Evolutionary conservation across 2,888 invertebrate genomes (phyloP).

Genomic region (Agrotis exclamationis): DNA sequence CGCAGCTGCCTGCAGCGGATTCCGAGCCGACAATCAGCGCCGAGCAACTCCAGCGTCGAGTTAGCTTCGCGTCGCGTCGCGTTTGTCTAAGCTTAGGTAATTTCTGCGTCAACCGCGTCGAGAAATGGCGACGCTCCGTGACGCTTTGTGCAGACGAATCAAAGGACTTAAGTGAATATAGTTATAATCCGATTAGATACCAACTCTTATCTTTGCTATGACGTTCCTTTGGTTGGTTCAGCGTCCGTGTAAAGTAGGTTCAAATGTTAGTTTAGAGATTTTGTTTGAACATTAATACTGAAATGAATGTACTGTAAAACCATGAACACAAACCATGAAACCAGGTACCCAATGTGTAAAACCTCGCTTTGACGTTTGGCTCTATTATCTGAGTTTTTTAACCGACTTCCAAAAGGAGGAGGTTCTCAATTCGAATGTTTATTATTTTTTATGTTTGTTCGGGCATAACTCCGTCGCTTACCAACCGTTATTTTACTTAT

Average conservation of each 20-base stretch:
- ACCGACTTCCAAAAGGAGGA: too few relatives aligned
- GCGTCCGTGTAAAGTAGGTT: too few relatives aligned
- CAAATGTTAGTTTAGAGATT: background rate
- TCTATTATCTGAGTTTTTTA: too few relatives aligned
- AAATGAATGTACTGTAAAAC: too few relatives aligned
- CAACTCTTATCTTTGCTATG: conserved; percentile 37
- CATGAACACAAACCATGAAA: too few relatives aligned
- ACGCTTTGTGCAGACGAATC: conserved; percentile 61
- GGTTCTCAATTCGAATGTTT: too few relatives aligned
- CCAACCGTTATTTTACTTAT: too few relatives aligned
- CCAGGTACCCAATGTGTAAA: too few relatives aligned
- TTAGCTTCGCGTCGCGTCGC: conserved; percentile 58
- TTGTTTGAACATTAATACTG: background rate
- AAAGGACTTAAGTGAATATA: conserved; percentile 57
- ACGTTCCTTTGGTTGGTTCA: background rate
- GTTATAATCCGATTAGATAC: conserved; percentile 45
- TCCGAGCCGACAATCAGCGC: conserved; percentile 66
- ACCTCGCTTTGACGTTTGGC: too few relatives aligned
- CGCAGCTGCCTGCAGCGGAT: conserved; percentile 64
- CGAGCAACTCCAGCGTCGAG: conserved; percentile 61
- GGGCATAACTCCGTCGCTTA: too few relatives aligned
- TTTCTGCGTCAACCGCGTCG: conserved; percentile 68
- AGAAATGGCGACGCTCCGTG: conserved; percentile 53
- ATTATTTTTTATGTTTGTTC: too few relatives aligned
- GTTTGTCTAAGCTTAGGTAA: conserved; percentile 68